These are phyloP conservation scores for Echinometra lucunter DNA, from an alignment of 53 echinoderm and acorn worm genomes.

Conservation along the genomic window DNA sequence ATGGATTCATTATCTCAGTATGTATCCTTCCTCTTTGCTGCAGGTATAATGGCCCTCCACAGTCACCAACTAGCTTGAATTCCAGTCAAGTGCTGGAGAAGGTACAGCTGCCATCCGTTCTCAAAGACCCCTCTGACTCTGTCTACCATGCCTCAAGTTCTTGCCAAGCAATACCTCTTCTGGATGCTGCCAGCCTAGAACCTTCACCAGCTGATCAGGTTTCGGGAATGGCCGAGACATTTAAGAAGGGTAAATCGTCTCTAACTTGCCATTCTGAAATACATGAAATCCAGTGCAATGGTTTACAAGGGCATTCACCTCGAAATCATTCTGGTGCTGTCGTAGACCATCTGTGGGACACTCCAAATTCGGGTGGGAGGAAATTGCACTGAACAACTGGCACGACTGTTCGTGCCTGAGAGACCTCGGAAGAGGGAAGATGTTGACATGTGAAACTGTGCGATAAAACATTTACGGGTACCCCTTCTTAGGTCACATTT, in stretches of 20 bases:
- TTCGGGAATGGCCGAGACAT: background rate
- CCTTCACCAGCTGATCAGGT: background rate
- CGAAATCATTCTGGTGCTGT: background rate
- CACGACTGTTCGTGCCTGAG: too few relatives aligned
- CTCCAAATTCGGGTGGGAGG: too few relatives aligned
- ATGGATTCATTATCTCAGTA: too few relatives aligned
- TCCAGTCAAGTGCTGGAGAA: background rate
- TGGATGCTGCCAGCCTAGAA: background rate
- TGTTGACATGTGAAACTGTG: conserved; percentile 53
- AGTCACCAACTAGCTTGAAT: background rate
- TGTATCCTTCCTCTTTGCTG: background rate
- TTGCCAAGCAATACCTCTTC: background rate
- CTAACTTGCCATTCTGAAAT: background rate
- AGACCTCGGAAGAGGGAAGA: conserved; percentile 22
- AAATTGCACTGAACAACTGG: too few relatives aligned
- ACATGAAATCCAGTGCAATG: background rate
- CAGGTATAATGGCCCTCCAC: background rate
- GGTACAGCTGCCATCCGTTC: background rate
- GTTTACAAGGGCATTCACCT: too few relatives aligned
- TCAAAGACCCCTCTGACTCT: background rate
- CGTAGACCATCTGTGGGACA: background rate
- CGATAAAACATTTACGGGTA: conserved; percentile 5
- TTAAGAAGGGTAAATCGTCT: background rate
- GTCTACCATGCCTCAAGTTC: background rate
- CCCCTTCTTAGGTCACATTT: conserved; percentile 34